These are phyloP conservation scores for Gadus macrocephalus DNA, from an alignment of 2,113 vertebrate species.

Conservation along the genomic window DNA sequence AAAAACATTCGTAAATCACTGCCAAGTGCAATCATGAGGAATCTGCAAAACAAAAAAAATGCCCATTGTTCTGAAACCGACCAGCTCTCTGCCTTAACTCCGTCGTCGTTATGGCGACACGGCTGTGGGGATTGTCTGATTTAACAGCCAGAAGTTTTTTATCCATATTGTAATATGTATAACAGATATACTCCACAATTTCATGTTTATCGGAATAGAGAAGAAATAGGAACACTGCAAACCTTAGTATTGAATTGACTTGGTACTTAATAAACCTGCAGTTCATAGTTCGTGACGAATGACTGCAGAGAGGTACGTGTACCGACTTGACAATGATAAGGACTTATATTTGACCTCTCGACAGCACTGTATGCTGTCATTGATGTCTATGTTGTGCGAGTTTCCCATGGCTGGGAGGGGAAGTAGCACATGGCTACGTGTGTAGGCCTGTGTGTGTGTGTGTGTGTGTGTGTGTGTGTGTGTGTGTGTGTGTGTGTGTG, in stretches of 20 bases:
- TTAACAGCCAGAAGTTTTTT: constrained; percentile 14
- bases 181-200: neutral
- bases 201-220: neutral
- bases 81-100: neutral
- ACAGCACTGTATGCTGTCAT: constrained; percentile 43
- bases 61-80: constrained; percentile 11
- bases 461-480: constrained; percentile 8
- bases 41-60: constrained; percentile 10
- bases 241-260: neutral
- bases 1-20: constrained; percentile 10
- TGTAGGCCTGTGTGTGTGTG: constrained; percentile 39
- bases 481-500: constrained; percentile 12
- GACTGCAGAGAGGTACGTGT: neutral
- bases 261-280: neutral
- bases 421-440: constrained; percentile 47
- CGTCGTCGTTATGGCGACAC: constrained; percentile 25
- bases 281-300: constrained; percentile 1
- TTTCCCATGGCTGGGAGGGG: constrained; percentile 54
- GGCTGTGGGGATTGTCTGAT: constrained; percentile 21
- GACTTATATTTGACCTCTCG: constrained; percentile 22
- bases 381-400: constrained; percentile 20
- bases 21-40: constrained; percentile 31
- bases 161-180: constrained; percentile 15
- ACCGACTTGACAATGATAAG: constrained; percentile 18
- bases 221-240: neutral